These are phyloP conservation scores for Odontamblyopus rebecca DNA, from an alignment of 2,797 vertebrate genomes.

Conservation along the genomic window DNA sequence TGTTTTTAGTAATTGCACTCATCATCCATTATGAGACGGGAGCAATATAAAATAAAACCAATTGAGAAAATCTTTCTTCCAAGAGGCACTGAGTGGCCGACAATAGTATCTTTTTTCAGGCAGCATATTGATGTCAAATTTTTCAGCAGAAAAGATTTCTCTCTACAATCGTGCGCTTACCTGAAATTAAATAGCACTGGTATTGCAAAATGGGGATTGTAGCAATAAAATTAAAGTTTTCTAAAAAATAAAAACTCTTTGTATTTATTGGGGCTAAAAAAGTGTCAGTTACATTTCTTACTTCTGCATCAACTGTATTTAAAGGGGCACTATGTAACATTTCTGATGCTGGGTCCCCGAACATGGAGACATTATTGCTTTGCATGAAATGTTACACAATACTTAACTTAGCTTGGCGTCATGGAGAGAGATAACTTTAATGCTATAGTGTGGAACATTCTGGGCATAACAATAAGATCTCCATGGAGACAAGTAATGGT, in stretches of 20 bases:
- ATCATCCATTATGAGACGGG: slow-evolving; percentile 34
- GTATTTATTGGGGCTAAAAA: background rate
- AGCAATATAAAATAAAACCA: slow-evolving; percentile 33
- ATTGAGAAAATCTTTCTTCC: slow-evolving; percentile 34
- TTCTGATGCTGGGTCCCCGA: background rate
- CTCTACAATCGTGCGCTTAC: slow-evolving; percentile 10
- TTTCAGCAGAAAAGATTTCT: slow-evolving; percentile 23
- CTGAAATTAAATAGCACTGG: slow-evolving; percentile 17
- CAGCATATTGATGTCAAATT: slow-evolving; percentile 20
- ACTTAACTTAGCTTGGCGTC: background rate
- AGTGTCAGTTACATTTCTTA: no score
- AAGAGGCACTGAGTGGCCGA: background rate
- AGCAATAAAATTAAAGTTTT: slow-evolving; percentile 20
- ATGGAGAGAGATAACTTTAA: background rate
- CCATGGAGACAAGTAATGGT: no score
- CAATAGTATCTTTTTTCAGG: slow-evolving; percentile 12
- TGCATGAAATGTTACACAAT: no score
- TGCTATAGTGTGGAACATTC: no score
- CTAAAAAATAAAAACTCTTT: slow-evolving; percentile 11
- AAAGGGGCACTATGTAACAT: background rate
- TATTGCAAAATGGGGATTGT: slow-evolving; percentile 13
- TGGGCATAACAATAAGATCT: no score
- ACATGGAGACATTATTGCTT: background rate
- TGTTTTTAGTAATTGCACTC: slow-evolving; percentile 49
- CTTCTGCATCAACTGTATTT: background rate